These are phyloP conservation scores for Spheniscus mendiculus DNA, from an alignment of 2,113 vertebrate species.

Conservation along the genomic window DNA sequence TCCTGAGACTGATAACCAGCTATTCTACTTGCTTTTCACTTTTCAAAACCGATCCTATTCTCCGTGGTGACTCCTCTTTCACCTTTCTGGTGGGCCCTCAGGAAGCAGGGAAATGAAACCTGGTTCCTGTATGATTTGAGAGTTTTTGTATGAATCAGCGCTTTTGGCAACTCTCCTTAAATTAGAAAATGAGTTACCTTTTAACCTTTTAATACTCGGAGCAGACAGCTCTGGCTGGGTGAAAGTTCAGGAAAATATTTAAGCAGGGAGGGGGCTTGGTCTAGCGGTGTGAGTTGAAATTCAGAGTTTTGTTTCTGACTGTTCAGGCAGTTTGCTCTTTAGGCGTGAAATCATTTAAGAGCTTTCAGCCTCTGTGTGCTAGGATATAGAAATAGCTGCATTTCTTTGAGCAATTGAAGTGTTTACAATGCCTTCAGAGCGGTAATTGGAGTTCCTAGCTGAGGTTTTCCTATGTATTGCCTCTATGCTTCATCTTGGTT, in stretches of 20 bases:
- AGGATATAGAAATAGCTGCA: not conserved
- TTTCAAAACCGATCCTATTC: not conserved
- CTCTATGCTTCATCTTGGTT: not conserved
- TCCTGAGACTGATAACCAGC: constrained; percentile 23
- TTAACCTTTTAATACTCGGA: constrained; percentile 36
- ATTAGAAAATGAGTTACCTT: constrained; percentile 48
- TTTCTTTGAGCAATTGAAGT: not conserved
- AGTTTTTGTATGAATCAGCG: constrained; percentile 35
- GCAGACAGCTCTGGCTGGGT: not conserved
- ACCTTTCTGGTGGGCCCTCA: constrained; percentile 59
- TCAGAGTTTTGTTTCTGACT: not conserved
- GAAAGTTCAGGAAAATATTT: constrained; percentile 49
- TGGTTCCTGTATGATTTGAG: constrained; percentile 68
- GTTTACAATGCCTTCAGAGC: not conserved
- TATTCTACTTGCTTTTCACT: constrained; percentile 6
- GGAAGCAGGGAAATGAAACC: constrained; percentile 64
- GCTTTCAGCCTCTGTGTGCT: not conserved
- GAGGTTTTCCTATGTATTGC: not conserved
- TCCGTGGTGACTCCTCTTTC: constrained; percentile 43
- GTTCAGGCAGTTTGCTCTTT: not conserved
- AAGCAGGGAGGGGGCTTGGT: not conserved
- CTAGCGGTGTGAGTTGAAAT: not conserved
- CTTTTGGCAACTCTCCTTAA: constrained; percentile 53
- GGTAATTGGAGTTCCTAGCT: not conserved
- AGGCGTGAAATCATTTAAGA: constrained; percentile 30